phyloP scores from a whole-genome alignment of 2,888 invertebrate genomes.

The Fragum fragum region DNA sequence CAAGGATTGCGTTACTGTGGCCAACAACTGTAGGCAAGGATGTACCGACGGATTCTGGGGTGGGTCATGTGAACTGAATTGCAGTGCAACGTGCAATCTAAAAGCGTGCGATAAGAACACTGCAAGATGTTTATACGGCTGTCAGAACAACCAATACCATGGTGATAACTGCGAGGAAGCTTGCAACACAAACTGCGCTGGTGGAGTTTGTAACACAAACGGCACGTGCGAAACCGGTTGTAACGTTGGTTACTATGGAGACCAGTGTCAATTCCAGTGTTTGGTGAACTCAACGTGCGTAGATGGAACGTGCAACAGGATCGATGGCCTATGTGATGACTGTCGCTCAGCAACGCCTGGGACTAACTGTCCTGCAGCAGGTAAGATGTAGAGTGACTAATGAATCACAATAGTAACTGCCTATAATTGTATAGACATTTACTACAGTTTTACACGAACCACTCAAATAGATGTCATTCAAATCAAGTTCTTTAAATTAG shows the following conservation, averaged over 20 bases:
- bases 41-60: slow-evolving; percentile 43
- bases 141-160: slow-evolving; percentile 36
- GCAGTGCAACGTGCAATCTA: slow-evolving; percentile 43
- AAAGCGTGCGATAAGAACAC: slow-evolving; percentile 42
- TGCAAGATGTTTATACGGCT: slow-evolving; percentile 45
- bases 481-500: too few relatives aligned
- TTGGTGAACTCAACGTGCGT: slow-evolving; percentile 33
- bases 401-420: too few relatives aligned
- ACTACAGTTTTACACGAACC: too few relatives aligned
- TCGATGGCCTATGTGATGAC: slow-evolving; percentile 40
- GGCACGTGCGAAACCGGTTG: slow-evolving; percentile 53
- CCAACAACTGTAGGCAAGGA: slow-evolving; percentile 42
- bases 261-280: slow-evolving; percentile 49
- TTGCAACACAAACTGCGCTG: slow-evolving; percentile 44
- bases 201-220: slow-evolving; percentile 37
- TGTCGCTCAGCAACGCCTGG: slow-evolving; percentile 34
- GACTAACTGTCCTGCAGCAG: slow-evolving; percentile 54
- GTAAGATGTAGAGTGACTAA: too few relatives aligned
- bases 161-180: slow-evolving; percentile 35
- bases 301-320: slow-evolving; percentile 46
- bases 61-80: slow-evolving; percentile 21
- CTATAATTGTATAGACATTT: too few relatives aligned
- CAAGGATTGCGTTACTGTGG: slow-evolving; percentile 34
- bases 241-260: slow-evolving; percentile 45
- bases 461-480: too few relatives aligned